Percentiles rank a stretch among this genome's conserved stretches.
Conservation (phyloP, 2,888 invertebrate species). For the Drosophila mulleri region DNA sequence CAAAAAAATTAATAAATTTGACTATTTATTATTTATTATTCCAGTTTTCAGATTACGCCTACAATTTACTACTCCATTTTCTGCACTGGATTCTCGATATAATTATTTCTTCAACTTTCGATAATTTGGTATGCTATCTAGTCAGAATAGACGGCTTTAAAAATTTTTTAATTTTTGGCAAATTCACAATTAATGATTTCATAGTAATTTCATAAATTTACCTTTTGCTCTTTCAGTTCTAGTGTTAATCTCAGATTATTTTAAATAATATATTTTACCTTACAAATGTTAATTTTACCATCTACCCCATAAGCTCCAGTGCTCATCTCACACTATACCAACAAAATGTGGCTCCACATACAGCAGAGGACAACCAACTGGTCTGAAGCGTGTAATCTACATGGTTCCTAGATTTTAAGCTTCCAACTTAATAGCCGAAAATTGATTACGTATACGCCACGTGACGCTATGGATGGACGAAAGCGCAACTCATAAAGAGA, state of each 20-base stretch:
- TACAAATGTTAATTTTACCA: background rate
- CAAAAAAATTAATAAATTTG: too few relatives aligned
- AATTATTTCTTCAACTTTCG: too few relatives aligned
- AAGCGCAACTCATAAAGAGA: conserved; percentile 9
- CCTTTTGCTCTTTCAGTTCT: background rate
- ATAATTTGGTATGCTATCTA: too few relatives aligned
- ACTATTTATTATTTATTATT: too few relatives aligned
- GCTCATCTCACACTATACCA: background rate
- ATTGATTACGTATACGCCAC: conserved; percentile 53
- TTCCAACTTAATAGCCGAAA: conserved; percentile 15
- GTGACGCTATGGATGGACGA: conserved; percentile 4
- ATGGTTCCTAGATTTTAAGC: background rate
- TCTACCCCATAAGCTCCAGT: background rate
- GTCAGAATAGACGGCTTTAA: too few relatives aligned
- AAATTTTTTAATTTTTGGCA: too few relatives aligned
- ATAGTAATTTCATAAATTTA: background rate
- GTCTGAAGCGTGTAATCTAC: background rate
- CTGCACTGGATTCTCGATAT: too few relatives aligned
- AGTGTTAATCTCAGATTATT: background rate
- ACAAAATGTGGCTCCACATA: background rate
- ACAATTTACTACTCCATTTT: too few relatives aligned
- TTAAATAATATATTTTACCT: background rate
- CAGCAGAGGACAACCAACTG: background rate
- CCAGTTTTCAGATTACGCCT: too few relatives aligned
- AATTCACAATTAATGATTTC: too few relatives aligned